Percentiles rank a stretch among this genome's conserved stretches.
These are phyloP conservation scores for Elephas maximus DNA, from an alignment of 2,113 vertebrate genomes.

Conservation along the genomic window DNA sequence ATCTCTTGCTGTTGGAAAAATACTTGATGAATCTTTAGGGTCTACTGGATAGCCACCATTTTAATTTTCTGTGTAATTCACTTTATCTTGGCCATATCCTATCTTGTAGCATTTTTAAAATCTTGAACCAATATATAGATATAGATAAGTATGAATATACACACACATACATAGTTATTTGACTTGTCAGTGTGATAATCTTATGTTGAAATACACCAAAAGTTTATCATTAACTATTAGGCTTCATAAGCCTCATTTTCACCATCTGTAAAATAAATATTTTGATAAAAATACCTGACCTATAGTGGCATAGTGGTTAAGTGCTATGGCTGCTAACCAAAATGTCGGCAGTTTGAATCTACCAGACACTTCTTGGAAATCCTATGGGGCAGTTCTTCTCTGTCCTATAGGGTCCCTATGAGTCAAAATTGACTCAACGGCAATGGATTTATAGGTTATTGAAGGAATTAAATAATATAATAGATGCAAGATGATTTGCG, in stretches of 20 bases:
- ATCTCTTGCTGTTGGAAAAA: background rate
- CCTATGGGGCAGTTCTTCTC: too few relatives aligned
- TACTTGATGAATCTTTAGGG: background rate
- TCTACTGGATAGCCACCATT: background rate
- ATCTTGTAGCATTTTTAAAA: background rate
- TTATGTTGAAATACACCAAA: background rate
- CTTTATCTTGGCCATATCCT: background rate
- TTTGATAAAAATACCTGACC: background rate
- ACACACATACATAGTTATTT: background rate
- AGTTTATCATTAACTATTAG: background rate
- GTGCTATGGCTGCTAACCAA: too few relatives aligned
- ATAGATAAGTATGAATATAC: background rate
- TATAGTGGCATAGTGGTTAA: too few relatives aligned
- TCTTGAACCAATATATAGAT: background rate
- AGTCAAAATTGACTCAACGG: too few relatives aligned
- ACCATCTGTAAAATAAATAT: background rate
- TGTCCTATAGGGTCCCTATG: too few relatives aligned
- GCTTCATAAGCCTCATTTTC: background rate
- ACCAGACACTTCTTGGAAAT: too few relatives aligned
- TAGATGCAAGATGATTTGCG: background rate
- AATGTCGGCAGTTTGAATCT: too few relatives aligned
- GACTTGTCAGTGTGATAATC: background rate
- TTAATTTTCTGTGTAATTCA: background rate
- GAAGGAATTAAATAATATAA: background rate
- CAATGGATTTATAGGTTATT: background rate